Evolutionary conservation across 2,888 invertebrate genomes (phyloP).

Genomic region (Tachystola acroxantha): DNA sequence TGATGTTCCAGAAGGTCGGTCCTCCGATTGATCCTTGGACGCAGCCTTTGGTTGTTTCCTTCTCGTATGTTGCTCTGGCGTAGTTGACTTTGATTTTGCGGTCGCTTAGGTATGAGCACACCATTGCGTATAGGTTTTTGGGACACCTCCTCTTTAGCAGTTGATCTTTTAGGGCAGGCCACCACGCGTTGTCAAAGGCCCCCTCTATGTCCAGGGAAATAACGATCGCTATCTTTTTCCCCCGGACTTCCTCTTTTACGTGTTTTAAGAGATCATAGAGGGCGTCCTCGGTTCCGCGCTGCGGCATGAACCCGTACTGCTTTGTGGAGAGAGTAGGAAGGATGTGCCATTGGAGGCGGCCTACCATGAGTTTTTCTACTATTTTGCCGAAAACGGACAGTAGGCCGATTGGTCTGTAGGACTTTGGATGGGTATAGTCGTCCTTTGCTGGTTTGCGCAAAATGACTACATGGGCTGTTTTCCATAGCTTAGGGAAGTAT

Average conservation of each 20-base stretch:
- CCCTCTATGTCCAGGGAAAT: conserved; percentile 12
- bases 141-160: conserved; percentile 9
- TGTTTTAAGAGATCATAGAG: conserved; percentile 5
- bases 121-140: conserved; percentile 6
- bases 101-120: conserved; percentile 8
- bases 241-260: not conserved
- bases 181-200: conserved; percentile 10
- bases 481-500: conserved; percentile 10
- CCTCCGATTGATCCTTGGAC: conserved; percentile 16
- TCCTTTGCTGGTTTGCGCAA: conserved; percentile 9
- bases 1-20: conserved; percentile 13
- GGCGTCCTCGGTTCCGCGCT: conserved; percentile 6
- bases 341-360: conserved; percentile 4
- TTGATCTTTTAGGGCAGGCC: too few species aligned
- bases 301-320: conserved; percentile 16
- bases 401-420: conserved; percentile 13
- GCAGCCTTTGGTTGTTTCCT: conserved; percentile 8
- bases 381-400: conserved; percentile 12
- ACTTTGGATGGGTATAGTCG: conserved; percentile 2
- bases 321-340: conserved; percentile 3
- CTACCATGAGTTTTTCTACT: conserved; percentile 11
- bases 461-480: conserved; percentile 3
- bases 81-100: not conserved
- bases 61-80: not conserved
- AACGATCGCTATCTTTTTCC: conserved; percentile 1